Evolutionary conservation across 2,888 invertebrate genomes (phyloP).

Genomic region (Agriopis leucophaearia): DNA sequence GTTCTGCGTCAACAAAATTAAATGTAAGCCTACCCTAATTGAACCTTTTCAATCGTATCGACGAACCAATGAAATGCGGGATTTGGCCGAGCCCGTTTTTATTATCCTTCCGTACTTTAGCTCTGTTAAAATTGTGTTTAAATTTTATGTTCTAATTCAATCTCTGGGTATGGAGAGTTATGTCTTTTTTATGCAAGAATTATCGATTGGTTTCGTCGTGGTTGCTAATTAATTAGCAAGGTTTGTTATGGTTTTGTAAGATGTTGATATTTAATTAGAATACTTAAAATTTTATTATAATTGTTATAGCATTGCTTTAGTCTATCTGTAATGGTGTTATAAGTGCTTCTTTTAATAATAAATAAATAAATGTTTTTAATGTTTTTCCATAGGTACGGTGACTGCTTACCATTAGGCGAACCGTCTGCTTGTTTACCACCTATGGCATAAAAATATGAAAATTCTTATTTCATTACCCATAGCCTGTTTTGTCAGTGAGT

Average conservation of each 20-base stretch:
- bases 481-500: too few species aligned
- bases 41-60: slow-evolving; percentile 25
- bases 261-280: too few species aligned
- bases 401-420: too few species aligned
- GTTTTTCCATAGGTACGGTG: too few species aligned
- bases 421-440: too few species aligned
- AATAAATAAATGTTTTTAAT: too few species aligned
- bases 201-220: slow-evolving; percentile 12
- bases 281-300: too few species aligned
- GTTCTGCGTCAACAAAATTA: slow-evolving; percentile 5
- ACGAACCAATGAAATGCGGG: slow-evolving; percentile 53
- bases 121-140: slow-evolving; percentile 44
- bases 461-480: too few species aligned
- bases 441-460: too few species aligned
- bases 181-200: slow-evolving; percentile 29
- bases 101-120: slow-evolving; percentile 45
- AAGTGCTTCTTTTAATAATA: too few species aligned
- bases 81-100: slow-evolving; percentile 46
- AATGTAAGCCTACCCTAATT: slow-evolving; percentile 17
- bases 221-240: slow-evolving; percentile 16
- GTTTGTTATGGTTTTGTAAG: neutral
- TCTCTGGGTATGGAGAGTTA: slow-evolving; percentile 29
- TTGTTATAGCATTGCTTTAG: too few species aligned
- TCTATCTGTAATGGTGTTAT: too few species aligned
- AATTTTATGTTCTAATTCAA: slow-evolving; percentile 42